These are phyloP conservation scores for Leptothorax acervorum DNA, from an alignment of 2,888 invertebrate species.

Conservation along the genomic window DNA sequence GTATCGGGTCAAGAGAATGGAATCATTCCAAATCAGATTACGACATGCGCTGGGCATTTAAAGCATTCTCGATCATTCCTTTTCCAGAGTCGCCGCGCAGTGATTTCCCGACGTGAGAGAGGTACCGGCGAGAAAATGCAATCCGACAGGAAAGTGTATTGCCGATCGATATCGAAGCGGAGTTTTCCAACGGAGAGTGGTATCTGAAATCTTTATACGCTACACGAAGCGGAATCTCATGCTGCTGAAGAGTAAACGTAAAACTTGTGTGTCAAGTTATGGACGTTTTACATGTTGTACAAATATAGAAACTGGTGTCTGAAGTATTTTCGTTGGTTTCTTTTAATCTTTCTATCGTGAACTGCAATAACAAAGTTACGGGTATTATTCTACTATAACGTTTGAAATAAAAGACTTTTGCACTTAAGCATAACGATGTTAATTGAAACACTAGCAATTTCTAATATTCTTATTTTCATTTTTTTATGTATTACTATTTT, in stretches of 20 bases:
- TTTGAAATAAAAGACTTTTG: background rate
- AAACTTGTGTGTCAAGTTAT: slow-evolving; percentile 8
- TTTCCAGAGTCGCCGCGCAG: slow-evolving; percentile 9
- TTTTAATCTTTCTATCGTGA: background rate
- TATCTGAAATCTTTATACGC: slow-evolving; percentile 40
- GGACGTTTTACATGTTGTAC: slow-evolving; percentile 9
- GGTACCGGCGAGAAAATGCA: slow-evolving; percentile 35
- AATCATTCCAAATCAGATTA: slow-evolving; percentile 77
- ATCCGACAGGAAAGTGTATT: slow-evolving; percentile 28
- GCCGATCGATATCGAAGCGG: slow-evolving; percentile 64
- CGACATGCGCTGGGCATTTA: slow-evolving; percentile 70
- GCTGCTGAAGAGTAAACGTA: background rate
- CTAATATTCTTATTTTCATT: too few species aligned
- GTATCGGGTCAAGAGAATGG: slow-evolving; percentile 69
- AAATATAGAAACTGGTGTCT: slow-evolving; percentile 10
- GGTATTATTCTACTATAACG: background rate
- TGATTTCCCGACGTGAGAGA: slow-evolving; percentile 46
- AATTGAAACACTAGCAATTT: background rate
- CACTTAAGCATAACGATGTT: background rate
- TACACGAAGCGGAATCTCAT: slow-evolving; percentile 9
- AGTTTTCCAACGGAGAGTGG: slow-evolving; percentile 23
- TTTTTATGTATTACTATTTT: background rate
- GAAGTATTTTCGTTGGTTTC: background rate
- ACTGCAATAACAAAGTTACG: background rate
- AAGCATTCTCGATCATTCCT: slow-evolving; percentile 61